Evolutionary conservation across 2,888 invertebrate genomes (phyloP).

Genomic region (Micropterix aruncella): DNA sequence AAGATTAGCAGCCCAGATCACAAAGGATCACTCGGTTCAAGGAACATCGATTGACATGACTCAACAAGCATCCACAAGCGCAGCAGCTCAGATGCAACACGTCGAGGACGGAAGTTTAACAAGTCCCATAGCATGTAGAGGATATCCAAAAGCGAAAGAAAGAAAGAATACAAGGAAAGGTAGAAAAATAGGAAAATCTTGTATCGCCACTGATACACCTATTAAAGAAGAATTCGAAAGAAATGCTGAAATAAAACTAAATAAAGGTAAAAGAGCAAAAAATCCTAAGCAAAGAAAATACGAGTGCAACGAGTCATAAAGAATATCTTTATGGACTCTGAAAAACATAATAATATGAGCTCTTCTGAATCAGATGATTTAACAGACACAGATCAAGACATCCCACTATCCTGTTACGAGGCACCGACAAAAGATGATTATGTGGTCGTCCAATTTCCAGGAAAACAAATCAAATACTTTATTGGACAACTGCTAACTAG

Average conservation of each 20-base stretch:
- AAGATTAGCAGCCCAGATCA: conserved; percentile 1
- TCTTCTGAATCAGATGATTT: conserved; percentile 2
- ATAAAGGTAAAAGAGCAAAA: conserved; percentile 5
- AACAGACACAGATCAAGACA: conserved; percentile 4
- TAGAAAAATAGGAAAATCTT: conserved; percentile 7
- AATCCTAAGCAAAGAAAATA: conserved; percentile 2
- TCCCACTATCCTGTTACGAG: conserved; percentile 3
- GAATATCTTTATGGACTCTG: background rate
- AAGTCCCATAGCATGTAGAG: conserved; percentile 7
- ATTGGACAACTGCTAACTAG: background rate
- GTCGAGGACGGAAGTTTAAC: conserved; percentile 5
- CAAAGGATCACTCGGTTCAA: background rate
- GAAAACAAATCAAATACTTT: conserved; percentile 3
- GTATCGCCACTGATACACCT: conserved; percentile 8
- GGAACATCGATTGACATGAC: conserved; percentile 2
- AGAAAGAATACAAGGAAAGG: conserved; percentile 5
- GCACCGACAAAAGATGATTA: conserved; percentile 3
- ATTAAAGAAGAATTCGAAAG: conserved; percentile 8
- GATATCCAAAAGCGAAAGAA: conserved; percentile 6
- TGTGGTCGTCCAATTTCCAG: conserved; percentile 5
- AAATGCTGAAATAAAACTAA: conserved; percentile 3
- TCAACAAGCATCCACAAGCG: conserved; percentile 5
- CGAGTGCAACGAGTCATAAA: background rate
- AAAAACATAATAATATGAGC: background rate
- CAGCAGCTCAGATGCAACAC: background rate